A percentile compares a stretch with the other conserved stretches of the same genome.
These are phyloP conservation scores for Auanema sp. DNA, from an alignment of 2,888 invertebrate species.

Conservation along the genomic window DNA sequence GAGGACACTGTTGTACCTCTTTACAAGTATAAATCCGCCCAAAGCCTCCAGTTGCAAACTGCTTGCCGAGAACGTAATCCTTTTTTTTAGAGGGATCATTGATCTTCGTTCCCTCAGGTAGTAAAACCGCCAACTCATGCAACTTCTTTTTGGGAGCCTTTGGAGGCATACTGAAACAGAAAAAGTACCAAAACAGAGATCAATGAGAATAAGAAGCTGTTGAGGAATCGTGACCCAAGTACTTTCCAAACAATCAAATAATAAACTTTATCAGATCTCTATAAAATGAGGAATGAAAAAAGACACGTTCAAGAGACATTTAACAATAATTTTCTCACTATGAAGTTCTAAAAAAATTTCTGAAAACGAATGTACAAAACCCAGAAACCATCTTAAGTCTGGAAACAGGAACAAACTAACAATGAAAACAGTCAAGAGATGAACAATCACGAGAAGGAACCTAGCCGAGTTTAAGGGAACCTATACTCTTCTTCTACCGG, in stretches of 20 bases:
- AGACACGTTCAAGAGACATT: slow-evolving; percentile 2
- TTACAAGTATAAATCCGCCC: slow-evolving; percentile 60
- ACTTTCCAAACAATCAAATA: background rate
- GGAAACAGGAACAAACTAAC: slow-evolving; percentile 4
- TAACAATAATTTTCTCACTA: background rate
- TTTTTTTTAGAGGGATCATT: slow-evolving; percentile 34
- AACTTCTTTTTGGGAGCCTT: slow-evolving; percentile 35
- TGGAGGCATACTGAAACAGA: slow-evolving; percentile 38
- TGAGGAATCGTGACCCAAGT: background rate
- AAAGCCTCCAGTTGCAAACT: slow-evolving; percentile 63
- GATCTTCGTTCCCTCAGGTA: slow-evolving; percentile 36
- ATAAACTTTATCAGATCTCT: too few relatives aligned
- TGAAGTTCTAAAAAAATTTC: too few relatives aligned
- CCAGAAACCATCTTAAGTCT: background rate
- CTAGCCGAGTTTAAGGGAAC: background rate
- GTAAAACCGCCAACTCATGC: slow-evolving; percentile 41
- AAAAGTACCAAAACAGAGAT: background rate
- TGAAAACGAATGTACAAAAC: slow-evolving; percentile 2
- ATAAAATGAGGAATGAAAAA: background rate
- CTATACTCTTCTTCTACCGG: too few relatives aligned
- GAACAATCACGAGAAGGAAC: background rate
- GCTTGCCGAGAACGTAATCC: slow-evolving; percentile 50
- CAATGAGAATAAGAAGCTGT: background rate
- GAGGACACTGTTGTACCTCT: slow-evolving; percentile 33
- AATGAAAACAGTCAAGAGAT: background rate